A percentile compares a stretch with the other conserved stretches of the same genome.
These are phyloP conservation scores for Microcebus tavaratra DNA, from an alignment of 2,113 vertebrate species.

Conservation along the genomic window DNA sequence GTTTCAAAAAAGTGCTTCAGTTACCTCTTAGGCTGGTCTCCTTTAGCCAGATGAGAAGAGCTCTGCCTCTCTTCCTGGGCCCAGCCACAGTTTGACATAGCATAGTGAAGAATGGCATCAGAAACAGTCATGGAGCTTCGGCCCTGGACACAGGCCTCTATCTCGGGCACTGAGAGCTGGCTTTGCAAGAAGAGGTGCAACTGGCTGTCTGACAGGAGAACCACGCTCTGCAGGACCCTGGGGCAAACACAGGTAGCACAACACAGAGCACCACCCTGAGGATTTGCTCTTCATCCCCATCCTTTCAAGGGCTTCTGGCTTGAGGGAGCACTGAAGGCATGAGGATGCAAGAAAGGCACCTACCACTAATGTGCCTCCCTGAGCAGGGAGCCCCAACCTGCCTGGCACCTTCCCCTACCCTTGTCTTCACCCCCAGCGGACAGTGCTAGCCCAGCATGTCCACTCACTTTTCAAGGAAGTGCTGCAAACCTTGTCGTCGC, in stretches of 20 bases:
- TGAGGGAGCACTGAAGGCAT: not conserved
- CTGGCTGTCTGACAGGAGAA: slow-evolving; percentile 97
- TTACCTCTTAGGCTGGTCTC: slow-evolving; percentile 71
- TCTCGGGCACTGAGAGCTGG: slow-evolving; percentile 93
- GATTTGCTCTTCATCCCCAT: not conserved
- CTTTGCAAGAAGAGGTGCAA: slow-evolving; percentile 98
- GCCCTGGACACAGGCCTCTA: slow-evolving; percentile 94
- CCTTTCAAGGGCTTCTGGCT: not conserved
- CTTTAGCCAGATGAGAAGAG: not conserved
- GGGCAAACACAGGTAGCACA: not conserved
- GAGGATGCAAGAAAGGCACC: not conserved
- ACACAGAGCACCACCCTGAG: not conserved
- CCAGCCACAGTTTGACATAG: slow-evolving; percentile 92
- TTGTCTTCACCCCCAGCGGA: rapidly evolving
- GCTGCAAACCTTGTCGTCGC: slow-evolving; percentile 93
- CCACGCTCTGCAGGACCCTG: slow-evolving; percentile 94
- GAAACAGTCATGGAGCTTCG: slow-evolving; percentile 89
- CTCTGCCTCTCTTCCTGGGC: slow-evolving; percentile 87
- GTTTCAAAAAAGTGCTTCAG: not conserved
- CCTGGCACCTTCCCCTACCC: not conserved
- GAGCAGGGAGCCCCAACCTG: not conserved
- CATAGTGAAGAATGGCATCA: slow-evolving; percentile 93
- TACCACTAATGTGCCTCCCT: not conserved
- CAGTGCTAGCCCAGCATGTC: not conserved
- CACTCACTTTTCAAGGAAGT: slow-evolving; percentile 93